A percentile compares a stretch with the other conserved stretches of the same genome.
Conservation (phyloP, 2,888 invertebrate genomes). For the Drosophila nr. medialis region DNA sequence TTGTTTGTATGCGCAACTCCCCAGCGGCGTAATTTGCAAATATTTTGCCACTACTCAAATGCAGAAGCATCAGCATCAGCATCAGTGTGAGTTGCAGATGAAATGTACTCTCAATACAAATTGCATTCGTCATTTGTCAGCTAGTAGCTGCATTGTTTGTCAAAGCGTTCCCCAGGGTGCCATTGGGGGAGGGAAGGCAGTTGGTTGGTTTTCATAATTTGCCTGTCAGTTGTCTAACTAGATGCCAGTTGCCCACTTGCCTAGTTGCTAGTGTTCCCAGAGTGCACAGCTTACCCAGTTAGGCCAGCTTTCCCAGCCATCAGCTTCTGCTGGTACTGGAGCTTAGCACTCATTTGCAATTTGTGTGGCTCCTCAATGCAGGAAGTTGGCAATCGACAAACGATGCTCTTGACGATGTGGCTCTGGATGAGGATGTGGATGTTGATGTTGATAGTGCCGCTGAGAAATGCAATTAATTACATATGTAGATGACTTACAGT, state of each 20-base stretch:
- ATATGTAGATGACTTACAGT: slow-evolving; percentile 63
- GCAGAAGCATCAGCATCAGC: slow-evolving; percentile 16
- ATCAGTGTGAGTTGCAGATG: slow-evolving; percentile 11
- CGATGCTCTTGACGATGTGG: slow-evolving; percentile 50
- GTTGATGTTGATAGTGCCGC: slow-evolving; percentile 39
- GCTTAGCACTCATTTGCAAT: slow-evolving; percentile 47
- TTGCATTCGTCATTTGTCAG: slow-evolving; percentile 66
- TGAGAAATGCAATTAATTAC: slow-evolving; percentile 75
- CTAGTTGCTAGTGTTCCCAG: slow-evolving; percentile 1
- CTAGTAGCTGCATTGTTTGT: slow-evolving; percentile 46
- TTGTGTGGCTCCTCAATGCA: slow-evolving; percentile 54
- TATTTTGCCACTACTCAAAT: slow-evolving; percentile 60
- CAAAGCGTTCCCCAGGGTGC: slow-evolving; percentile 42
- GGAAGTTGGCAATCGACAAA: slow-evolving; percentile 78
- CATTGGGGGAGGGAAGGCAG: background rate
- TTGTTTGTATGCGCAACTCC: slow-evolving; percentile 35
- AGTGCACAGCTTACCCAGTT: background rate
- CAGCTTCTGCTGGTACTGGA: slow-evolving; percentile 7
- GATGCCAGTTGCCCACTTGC: slow-evolving; percentile 13
- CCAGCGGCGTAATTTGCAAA: slow-evolving; percentile 74
- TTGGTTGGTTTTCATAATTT: slow-evolving; percentile 53
- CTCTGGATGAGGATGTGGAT: slow-evolving; percentile 36
- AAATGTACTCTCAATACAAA: slow-evolving; percentile 42
- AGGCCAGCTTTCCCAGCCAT: slow-evolving; percentile 5
- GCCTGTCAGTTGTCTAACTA: slow-evolving; percentile 18